Base-by-base conservation (phyloP, 2,888 invertebrate species). In the Holacanthella duospinosa region DNA sequence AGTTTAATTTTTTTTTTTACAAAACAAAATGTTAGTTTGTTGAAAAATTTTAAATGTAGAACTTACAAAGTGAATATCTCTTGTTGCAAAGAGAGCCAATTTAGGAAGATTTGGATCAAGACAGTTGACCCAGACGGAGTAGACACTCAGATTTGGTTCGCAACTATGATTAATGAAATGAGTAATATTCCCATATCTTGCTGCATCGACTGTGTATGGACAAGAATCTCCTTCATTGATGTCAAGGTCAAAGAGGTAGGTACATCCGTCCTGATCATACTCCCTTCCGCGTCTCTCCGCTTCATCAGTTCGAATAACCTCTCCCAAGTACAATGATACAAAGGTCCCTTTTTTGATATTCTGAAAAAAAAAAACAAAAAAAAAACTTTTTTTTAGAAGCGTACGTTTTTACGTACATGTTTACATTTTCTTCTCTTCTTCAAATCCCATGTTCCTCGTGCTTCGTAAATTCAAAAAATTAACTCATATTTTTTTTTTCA, bases 241-340 rank as follows among this genome's bases (percentile, higher is more conserved):
- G 78, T 97, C 96, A 58, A 96, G 80, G 78, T 96, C 95, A 78
- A 96, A 96, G 2, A 96, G 80, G 76, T 96, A 96, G 0, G 94
- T 94, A 26, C 87, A 79, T 0, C 92, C 93, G 69, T 87, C 86
- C 0, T 86, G 85, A 77, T 94, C 89, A 78, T 94, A 93, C 36
- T 83, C 81, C 73, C 84, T 82, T 0, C 93, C 94, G 19, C 95
- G 81, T 68, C 82, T 82, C 75, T 95, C 93, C 0, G 95, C 94
- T 76, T 93, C 94, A 68, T 93, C 91, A 75, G 84, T 86, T 0
- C 87, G 88, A 16, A 96, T 91, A 0, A 96, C 87, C 80, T 96
- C 94, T 0, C 96, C 96, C 0, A 94, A 87, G 79, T 97, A 97
- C 73, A 93, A 89, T 75, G 89, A 88, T 0, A 96, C 85, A 76